Evolutionary conservation across 2,113 vertebrate species (phyloP), one percentile per base, ranked within the genome.

Genomic region (Delphinus delphis): DNA sequence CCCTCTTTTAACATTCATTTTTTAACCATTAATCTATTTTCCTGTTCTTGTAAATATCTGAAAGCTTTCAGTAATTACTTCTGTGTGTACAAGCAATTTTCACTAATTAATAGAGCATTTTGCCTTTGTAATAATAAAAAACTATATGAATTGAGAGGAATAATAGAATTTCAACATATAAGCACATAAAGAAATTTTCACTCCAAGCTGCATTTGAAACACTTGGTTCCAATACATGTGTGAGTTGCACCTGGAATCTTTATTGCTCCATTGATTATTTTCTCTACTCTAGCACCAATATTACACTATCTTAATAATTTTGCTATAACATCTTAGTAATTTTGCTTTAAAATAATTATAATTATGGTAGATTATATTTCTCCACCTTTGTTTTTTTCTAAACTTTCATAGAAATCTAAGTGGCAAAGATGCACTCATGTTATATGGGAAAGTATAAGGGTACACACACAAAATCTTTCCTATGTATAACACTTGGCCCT

Each of bases 111-210:
- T 47, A 73, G 2, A 73, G 7, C 33, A 87, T 67, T 55, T 90
- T 93, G 1, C 17, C 53, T 11, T 85, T 65, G 18, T 38, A 79
- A 65, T 89, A 77, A 31, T 91, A 91, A 74, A 31, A 28, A 60
- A 36, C 11, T 1, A 55, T 28, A 84, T 71, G 74, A 55, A 73
- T 47, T 94, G 90, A 87, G 44, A 60, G 23, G 5, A 74, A 25
- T 76, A 36, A 82, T 36, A 81, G 58, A 91, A 88, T 95, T 86
- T 92, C 53, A 88, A 88, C 6, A 79, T 41, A 87, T 68, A 82
- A 55, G 3, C 26, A 91, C 23, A 94, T 71, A 47, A 92, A 87
- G 6, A 82, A 31, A 82, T 76, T 70, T 81, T 55, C 60, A 74
- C 36, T 68, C 15, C 36, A 73, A 90, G 20, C 31, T 74, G 15